phyloP scores from a whole-genome alignment of 92 coral and sea anemone species.

The Umimayanthus chanpuru region DNA sequence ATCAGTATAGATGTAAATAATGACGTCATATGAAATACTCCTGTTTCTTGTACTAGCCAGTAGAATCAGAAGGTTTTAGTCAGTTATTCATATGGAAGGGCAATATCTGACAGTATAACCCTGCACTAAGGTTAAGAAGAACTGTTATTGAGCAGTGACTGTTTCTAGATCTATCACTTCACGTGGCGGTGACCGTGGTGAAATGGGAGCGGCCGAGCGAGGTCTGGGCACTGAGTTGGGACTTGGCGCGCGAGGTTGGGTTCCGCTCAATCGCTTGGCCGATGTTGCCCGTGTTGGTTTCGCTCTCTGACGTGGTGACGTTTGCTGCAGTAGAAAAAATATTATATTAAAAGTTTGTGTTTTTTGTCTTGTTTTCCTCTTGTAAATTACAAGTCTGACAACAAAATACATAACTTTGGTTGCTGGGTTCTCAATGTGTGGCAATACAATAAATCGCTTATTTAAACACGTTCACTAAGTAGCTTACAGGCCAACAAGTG shows the following conservation, averaged over 20 bases:
- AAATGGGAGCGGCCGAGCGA: conserved; percentile 81
- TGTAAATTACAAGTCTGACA: too few species aligned
- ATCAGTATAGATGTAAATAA: neutral
- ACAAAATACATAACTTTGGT: too few species aligned
- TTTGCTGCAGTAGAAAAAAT: neutral
- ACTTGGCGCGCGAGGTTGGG: conserved; percentile 78
- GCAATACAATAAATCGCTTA: too few species aligned
- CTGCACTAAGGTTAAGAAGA: neutral
- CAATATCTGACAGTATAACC: neutral
- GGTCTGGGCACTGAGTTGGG: conserved; percentile 74
- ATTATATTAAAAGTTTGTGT: neutral
- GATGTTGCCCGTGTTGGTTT: conserved; percentile 70
- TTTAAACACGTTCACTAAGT: too few species aligned
- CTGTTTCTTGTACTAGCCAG: neutral
- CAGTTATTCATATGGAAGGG: neutral
- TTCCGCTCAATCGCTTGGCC: conserved; percentile 67
- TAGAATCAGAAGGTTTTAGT: neutral
- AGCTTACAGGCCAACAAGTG: too few species aligned
- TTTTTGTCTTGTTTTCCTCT: too few species aligned
- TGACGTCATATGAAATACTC: neutral
- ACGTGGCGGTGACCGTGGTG: conserved; percentile 67
- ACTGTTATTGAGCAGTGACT: conserved; percentile 51
- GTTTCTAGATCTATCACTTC: conserved; percentile 72
- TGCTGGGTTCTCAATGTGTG: too few species aligned
- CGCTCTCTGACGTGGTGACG: conserved; percentile 60